Conservation (phyloP, 2,797 vertebrate species). For the Pipistrellus pygmaeus region DNA sequence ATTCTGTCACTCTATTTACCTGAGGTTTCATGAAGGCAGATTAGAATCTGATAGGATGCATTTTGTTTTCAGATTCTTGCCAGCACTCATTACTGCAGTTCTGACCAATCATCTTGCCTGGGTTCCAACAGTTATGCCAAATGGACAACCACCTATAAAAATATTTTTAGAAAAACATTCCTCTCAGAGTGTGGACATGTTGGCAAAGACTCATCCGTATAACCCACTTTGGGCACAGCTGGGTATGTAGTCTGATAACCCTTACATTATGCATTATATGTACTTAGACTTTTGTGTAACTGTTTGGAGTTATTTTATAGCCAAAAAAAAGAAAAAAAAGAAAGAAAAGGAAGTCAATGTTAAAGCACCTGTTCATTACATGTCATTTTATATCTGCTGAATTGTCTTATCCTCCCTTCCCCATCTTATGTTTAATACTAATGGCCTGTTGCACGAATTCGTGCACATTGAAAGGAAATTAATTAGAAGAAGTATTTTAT, state of each 20-base stretch:
- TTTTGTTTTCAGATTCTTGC: constrained; percentile 93
- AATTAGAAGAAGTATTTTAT: too few species aligned
- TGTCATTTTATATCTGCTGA: constrained; percentile 24
- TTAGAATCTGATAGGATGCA: neutral
- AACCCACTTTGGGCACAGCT: constrained; percentile 99
- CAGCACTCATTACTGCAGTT: constrained; percentile 96
- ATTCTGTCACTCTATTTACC: constrained; percentile 4
- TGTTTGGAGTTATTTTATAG: constrained; percentile 40
- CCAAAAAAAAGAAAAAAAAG: constrained; percentile 26
- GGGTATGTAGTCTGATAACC: constrained; percentile 86
- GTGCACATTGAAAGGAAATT: too few species aligned
- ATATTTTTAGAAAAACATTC: constrained; percentile 99
- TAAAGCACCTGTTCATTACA: constrained; percentile 8
- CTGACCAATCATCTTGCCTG: constrained; percentile 99
- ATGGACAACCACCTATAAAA: constrained; percentile 97
- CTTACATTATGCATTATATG: neutral
- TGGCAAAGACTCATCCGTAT: constrained; percentile 98
- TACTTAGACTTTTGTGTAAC: neutral
- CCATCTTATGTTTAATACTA: neutral
- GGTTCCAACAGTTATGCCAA: constrained; percentile 99
- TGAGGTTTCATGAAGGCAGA: constrained; percentile 12
- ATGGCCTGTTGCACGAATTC: too few species aligned
- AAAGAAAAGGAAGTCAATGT: neutral
- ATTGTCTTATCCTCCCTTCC: neutral
- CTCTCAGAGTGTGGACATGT: constrained; percentile 97